Evolutionary conservation across 2,797 vertebrate genomes (phyloP).

Genomic region (Paratrypauchen microcephalus): DNA sequence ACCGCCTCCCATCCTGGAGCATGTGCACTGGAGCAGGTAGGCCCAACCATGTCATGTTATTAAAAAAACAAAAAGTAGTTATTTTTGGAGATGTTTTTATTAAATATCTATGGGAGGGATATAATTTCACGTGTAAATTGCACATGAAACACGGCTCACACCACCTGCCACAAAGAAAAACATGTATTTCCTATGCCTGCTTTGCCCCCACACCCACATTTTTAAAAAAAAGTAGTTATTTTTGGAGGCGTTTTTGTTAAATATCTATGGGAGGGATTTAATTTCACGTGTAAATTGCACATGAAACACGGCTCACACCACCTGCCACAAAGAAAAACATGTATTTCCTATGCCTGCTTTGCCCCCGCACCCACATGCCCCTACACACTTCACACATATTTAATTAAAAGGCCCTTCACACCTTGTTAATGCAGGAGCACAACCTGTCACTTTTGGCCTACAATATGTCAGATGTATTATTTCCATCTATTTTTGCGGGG

Average conservation of each 20-base stretch:
- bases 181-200: constrained; percentile 17
- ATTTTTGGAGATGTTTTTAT: not conserved
- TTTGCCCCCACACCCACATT: constrained; percentile 24
- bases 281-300: constrained; percentile 27
- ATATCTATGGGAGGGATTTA: not conserved
- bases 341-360: constrained; percentile 17
- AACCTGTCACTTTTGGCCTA: constrained; percentile 5
- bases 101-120: not conserved
- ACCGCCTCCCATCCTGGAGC: constrained; percentile 90
- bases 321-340: constrained; percentile 8
- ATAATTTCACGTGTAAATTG: constrained; percentile 23
- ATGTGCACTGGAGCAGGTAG: constrained; percentile 86
- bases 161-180: constrained; percentile 13
- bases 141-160: constrained; percentile 13
- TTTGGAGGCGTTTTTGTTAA: not conserved
- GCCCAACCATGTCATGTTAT: not conserved
- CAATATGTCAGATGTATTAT: not conserved
- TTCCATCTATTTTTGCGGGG: not conserved
- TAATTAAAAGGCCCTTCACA: constrained; percentile 41
- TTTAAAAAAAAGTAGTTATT: not conserved
- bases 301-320: constrained; percentile 12
- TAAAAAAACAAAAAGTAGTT: not conserved
- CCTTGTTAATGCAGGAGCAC: not conserved
- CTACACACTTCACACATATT: constrained; percentile 42
- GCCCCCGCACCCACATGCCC: constrained; percentile 24